Conservation (phyloP, 2,888 invertebrate genomes). For the Nomada fabriciana region DNA sequence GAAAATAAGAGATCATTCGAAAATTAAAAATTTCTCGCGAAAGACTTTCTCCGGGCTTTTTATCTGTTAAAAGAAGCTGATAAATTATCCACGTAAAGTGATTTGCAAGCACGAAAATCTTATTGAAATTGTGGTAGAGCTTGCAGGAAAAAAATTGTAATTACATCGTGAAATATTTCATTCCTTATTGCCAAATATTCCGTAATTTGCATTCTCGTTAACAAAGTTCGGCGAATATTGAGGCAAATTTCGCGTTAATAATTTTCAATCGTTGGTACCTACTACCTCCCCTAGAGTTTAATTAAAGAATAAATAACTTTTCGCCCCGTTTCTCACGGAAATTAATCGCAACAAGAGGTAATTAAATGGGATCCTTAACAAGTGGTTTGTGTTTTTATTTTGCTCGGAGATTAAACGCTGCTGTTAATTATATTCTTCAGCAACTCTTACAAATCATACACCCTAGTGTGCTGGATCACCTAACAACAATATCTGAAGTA, state of each 20-base stretch:
- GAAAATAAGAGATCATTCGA: too few species aligned
- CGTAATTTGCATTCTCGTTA: neutral
- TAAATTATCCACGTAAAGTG: too few species aligned
- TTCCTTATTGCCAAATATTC: neutral
- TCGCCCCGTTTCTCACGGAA: neutral
- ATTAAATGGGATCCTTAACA: slow-evolving; percentile 27
- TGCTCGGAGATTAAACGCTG: slow-evolving; percentile 4
- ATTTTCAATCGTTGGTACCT: neutral
- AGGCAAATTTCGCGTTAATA: slow-evolving; percentile 14
- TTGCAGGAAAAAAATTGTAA: neutral
- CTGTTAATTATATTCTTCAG: slow-evolving; percentile 1
- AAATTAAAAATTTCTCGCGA: too few species aligned
- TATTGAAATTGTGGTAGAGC: neutral
- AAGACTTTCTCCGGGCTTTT: too few species aligned
- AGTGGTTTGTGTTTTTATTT: slow-evolving; percentile 7
- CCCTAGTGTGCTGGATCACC: too few species aligned
- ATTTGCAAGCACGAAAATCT: too few species aligned
- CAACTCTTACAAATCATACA: too few species aligned
- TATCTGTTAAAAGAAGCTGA: too few species aligned
- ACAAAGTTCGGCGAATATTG: neutral
- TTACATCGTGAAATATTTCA: neutral
- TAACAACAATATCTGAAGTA: too few species aligned
- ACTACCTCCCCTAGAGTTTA: neutral
- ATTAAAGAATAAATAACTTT: slow-evolving; percentile 32
- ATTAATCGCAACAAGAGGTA: slow-evolving; percentile 20